Evolutionary conservation across 2,797 vertebrate genomes (phyloP).

Genomic region (Chelon labrosus): DNA sequence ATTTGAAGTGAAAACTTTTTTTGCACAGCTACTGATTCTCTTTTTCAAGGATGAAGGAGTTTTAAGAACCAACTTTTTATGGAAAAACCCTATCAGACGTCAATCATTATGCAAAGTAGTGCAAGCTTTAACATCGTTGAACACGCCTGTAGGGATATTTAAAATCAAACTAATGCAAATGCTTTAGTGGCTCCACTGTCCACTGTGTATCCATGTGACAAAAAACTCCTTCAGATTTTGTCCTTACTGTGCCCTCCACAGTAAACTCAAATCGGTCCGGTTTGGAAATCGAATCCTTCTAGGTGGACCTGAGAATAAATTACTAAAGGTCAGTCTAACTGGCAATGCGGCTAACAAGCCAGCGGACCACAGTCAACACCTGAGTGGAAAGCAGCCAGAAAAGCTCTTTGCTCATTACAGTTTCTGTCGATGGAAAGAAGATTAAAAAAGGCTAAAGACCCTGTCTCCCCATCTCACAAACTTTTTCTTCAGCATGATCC

Average conservation of each 20-base stretch:
- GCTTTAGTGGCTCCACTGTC: neutral
- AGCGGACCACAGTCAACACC: constrained; percentile 68
- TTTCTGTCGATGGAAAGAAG: constrained; percentile 79
- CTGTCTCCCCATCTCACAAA: constrained; percentile 42
- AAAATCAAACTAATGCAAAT: constrained; percentile 5
- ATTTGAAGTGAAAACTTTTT: neutral
- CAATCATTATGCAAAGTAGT: neutral
- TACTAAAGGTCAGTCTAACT: constrained; percentile 60
- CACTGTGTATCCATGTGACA: neutral
- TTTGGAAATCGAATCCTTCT: constrained; percentile 65
- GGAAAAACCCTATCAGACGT: neutral
- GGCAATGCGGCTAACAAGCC: constrained; percentile 69
- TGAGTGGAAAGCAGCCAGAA: constrained; percentile 81
- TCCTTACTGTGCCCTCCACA: constrained; percentile 49
- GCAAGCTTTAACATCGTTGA: neutral
- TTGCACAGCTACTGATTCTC: neutral
- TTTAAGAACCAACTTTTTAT: neutral
- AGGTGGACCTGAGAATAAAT: constrained; percentile 69
- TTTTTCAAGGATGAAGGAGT: neutral
- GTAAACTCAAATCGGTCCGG: constrained; percentile 56
- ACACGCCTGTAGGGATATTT: neutral
- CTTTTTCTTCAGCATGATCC: constrained; percentile 56
- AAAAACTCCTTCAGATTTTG: constrained; percentile 44
- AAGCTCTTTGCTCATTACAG: constrained; percentile 84
- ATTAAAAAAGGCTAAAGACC: constrained; percentile 76